These are phyloP conservation scores for Ascaphus truei DNA, from an alignment of 2,113 vertebrate genomes.

Conservation along the genomic window DNA sequence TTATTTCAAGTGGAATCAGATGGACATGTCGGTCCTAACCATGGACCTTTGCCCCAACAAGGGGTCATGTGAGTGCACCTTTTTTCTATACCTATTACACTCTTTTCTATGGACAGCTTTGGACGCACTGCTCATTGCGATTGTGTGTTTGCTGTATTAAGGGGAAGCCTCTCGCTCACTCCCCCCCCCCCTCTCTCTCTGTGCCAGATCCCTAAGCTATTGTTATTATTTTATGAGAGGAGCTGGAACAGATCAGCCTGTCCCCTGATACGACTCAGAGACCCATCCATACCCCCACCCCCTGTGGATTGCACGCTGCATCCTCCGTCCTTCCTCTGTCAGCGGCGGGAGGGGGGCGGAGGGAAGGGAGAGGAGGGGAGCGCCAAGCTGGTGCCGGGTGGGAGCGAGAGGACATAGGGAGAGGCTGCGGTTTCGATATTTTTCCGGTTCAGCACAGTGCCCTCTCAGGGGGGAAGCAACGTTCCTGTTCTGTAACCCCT, in stretches of 20 bases:
- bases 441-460: conserved; percentile 54
- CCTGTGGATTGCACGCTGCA: conserved; percentile 75
- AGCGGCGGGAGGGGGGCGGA: conserved; percentile 61
- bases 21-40: too few relatives aligned
- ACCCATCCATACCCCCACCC: conserved; percentile 53
- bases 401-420: conserved; percentile 13
- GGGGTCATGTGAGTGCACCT: too few relatives aligned
- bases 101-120: too few relatives aligned
- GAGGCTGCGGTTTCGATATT: conserved; percentile 59
- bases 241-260: conserved; percentile 73
- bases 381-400: conserved; percentile 52
- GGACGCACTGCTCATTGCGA: too few relatives aligned
- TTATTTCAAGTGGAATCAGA: too few relatives aligned
- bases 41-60: too few relatives aligned
- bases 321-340: conserved; percentile 77
- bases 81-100: too few relatives aligned
- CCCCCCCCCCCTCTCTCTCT: conserved; percentile 1
- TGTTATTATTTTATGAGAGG: conserved; percentile 64
- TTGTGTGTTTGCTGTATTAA: neutral
- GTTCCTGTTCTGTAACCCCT: neutral
- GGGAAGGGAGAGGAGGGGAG: conserved; percentile 57
- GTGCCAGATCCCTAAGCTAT: conserved; percentile 55
- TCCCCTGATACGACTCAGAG: conserved; percentile 46
- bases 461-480: conserved; percentile 27
- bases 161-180: neutral